Evolutionary conservation across 2,113 vertebrate species (phyloP).

Genomic region (Lycocorax pyrrhopterus): DNA sequence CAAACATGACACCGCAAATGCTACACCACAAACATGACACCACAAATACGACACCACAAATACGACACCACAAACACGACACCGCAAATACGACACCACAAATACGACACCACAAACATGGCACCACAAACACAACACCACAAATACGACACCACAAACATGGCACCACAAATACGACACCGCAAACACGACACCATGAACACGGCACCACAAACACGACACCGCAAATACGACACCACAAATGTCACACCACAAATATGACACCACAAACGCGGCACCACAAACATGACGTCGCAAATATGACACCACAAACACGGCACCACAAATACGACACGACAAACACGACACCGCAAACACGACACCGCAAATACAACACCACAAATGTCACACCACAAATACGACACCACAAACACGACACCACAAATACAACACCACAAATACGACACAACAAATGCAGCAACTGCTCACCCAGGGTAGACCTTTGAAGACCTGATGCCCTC

Average conservation of each 20-base stretch:
- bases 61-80: too few relatives aligned
- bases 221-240: background rate
- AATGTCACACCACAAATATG: accelerated
- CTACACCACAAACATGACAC: background rate
- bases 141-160: background rate
- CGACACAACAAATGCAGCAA: background rate
- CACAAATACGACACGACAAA: background rate
- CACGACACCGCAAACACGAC: background rate
- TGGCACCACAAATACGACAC: background rate
- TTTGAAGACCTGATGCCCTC: background rate
- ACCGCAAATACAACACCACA: background rate
- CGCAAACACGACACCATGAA: background rate
- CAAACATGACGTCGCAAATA: background rate
- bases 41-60: background rate
- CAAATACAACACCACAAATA: background rate
- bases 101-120: too few relatives aligned
- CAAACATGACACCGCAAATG: background rate
- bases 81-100: too few relatives aligned
- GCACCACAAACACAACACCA: too few relatives aligned
- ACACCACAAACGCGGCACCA: background rate
- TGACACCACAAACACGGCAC: background rate
- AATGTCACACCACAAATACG: background rate
- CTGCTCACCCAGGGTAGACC: background rate
- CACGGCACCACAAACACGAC: background rate
- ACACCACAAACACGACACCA: background rate